Evolutionary conservation across 2,113 vertebrate species (phyloP), one percentile per base, ranked within the genome.

Genomic region (Entosphenus tridentatus): DNA sequence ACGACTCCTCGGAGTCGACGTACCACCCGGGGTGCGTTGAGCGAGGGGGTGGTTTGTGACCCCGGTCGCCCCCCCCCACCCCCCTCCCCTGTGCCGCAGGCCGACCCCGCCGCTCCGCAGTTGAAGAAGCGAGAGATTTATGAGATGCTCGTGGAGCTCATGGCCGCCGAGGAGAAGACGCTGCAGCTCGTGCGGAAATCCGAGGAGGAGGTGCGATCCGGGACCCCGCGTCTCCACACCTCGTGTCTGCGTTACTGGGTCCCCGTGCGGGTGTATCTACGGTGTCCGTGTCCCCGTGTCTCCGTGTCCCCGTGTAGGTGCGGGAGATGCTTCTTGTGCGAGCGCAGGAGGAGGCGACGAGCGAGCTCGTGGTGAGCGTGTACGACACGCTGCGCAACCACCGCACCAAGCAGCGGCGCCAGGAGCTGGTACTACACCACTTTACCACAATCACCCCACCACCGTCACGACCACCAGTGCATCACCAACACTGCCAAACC

Each of bases 321-420:
- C 75, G 77, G 55, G 73, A 79, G 14, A 82, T 90, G 62, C 72
- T 95, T 72, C 71, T 70, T 56, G 73, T 76, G 9, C 81, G 81
- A 9, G 56, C 77, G 71, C 73, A 82, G 10, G 86, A 92, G 74
- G 82, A 85, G 57, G 71, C 8, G 1, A 57, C 72, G 0, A 39
- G 81, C 39, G 72, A 74, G 9, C 69, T 89, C 13, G 69, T 70
- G 1, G 73, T 82, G 72, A 84, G 83, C 3, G 73, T 81, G 68
- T 87, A 84, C 2, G 74, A 81, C 21, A 82, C 78, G 1, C 76
- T 77, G 1, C 80, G 81, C 67, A 75, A 79, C 1, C 74, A 79
- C 71, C 77, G 69, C 56, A 79, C 75, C 70, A 73, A 68, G 67
- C 71, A 69, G 12, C 73, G 79, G 21, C 72, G 75, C 2, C 76